Evolutionary conservation across 2,113 vertebrate species (phyloP).

Genomic region (Mellivora capensis): DNA sequence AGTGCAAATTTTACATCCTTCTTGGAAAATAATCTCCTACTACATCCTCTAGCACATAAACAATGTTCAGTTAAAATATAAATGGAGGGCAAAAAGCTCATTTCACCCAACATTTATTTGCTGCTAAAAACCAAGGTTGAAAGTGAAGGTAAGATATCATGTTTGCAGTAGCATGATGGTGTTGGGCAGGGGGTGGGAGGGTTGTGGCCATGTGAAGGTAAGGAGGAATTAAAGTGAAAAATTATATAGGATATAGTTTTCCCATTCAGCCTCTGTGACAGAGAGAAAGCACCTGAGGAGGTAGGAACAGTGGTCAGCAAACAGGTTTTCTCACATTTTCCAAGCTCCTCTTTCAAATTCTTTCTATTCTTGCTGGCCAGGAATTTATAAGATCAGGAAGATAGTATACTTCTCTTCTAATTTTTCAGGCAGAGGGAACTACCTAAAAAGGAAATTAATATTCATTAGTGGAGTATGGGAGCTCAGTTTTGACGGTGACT

Average conservation of each 20-base stretch:
- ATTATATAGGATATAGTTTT: background rate
- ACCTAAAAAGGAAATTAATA: background rate
- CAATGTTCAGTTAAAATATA: background rate
- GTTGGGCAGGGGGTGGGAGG: background rate
- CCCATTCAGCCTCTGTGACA: background rate
- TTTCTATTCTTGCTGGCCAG: background rate
- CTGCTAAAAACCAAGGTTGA: background rate
- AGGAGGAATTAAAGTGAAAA: background rate
- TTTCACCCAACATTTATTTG: background rate
- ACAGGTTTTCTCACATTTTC: background rate
- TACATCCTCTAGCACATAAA: background rate
- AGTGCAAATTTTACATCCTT: background rate
- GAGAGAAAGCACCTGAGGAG: background rate
- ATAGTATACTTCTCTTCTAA: background rate
- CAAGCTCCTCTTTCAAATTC: background rate
- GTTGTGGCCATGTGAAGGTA: background rate
- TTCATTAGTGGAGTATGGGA: background rate
- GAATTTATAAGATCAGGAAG: background rate
- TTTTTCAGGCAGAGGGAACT: background rate
- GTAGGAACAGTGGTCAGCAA: background rate
- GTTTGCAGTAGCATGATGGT: background rate
- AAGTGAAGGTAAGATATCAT: background rate
- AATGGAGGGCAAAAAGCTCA: background rate
- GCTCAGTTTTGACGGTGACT: background rate
- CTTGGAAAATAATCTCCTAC: background rate